phyloP scores from a whole-genome alignment of 1,140 invertebrate species.

The Sycophila sp. region DNA sequence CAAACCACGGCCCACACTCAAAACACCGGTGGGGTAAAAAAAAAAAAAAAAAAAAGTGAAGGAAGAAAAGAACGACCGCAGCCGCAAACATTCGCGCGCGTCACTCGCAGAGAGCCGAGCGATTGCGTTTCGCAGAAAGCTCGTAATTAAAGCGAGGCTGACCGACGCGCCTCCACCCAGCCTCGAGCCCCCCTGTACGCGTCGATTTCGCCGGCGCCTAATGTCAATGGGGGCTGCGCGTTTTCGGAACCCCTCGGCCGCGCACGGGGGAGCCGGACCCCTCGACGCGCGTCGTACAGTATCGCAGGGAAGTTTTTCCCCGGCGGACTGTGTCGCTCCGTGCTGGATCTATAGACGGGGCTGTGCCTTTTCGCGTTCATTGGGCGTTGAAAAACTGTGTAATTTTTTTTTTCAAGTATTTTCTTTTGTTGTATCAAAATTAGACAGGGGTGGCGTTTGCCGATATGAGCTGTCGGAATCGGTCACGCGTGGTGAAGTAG shows the following conservation, averaged over 20 bases:
- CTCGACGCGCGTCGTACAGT: constrained; percentile 13
- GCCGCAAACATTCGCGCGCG: constrained; percentile 5
- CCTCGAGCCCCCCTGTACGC: too few relatives aligned
- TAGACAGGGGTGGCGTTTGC: too few relatives aligned
- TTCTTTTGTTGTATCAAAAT: too few relatives aligned
- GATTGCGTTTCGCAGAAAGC: constrained; percentile 26
- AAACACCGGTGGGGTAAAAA: neutral
- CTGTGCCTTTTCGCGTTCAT: too few relatives aligned
- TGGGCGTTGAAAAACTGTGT: too few relatives aligned
- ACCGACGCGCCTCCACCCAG: neutral
- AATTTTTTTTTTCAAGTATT: too few relatives aligned
- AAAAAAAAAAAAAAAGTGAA: neutral
- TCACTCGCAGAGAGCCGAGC: constrained; percentile 23
- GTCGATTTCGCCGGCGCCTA: constrained; percentile 10
- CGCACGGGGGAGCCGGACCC: neutral
- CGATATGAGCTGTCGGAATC: too few relatives aligned
- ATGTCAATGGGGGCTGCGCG: constrained; percentile 9
- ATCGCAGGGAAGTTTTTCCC: neutral
- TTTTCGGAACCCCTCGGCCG: neutral
- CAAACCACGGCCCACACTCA: too few relatives aligned
- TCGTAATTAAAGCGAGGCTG: constrained; percentile 30
- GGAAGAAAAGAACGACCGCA: neutral
- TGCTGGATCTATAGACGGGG: too few relatives aligned
- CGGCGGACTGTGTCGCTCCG: too few relatives aligned
- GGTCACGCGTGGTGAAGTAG: too few relatives aligned